Evolutionary conservation across 2,888 invertebrate species (phyloP).

Genomic region (Baccha elongata): DNA sequence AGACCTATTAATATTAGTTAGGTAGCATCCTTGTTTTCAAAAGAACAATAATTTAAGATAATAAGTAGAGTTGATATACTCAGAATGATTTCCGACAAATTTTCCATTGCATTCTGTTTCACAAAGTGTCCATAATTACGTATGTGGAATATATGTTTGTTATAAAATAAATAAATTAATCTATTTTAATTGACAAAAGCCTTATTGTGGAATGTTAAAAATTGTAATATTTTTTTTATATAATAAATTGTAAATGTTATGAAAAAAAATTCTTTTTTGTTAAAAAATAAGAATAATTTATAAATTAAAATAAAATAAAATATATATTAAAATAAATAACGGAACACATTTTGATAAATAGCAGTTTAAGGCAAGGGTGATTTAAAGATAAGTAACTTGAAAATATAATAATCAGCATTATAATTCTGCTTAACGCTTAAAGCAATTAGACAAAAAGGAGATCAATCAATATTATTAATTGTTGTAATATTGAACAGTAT

Average conservation of each 20-base stretch:
- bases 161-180: too few relatives aligned
- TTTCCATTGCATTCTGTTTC: too few relatives aligned
- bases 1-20: too few relatives aligned
- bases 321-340: conserved; percentile 42
- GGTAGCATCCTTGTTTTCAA: too few relatives aligned
- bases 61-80: too few relatives aligned
- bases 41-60: too few relatives aligned
- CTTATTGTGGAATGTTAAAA: neutral
- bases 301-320: conserved; percentile 12
- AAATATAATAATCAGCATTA: conserved; percentile 37
- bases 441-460: conserved; percentile 54
- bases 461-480: conserved; percentile 45
- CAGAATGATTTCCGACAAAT: too few relatives aligned
- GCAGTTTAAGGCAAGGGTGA: conserved; percentile 69
- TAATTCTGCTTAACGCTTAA: conserved; percentile 38
- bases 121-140: too few relatives aligned
- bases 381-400: conserved; percentile 44
- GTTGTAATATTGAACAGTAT: conserved; percentile 51
- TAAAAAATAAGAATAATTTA: neutral
- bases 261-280: too few relatives aligned
- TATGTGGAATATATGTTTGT: too few relatives aligned
- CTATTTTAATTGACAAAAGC: too few relatives aligned
- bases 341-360: conserved; percentile 52
- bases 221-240: neutral
- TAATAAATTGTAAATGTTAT: conserved; percentile 41